Conservation (phyloP, 2,888 invertebrate species). For the Mycalesis mineus region DNA sequence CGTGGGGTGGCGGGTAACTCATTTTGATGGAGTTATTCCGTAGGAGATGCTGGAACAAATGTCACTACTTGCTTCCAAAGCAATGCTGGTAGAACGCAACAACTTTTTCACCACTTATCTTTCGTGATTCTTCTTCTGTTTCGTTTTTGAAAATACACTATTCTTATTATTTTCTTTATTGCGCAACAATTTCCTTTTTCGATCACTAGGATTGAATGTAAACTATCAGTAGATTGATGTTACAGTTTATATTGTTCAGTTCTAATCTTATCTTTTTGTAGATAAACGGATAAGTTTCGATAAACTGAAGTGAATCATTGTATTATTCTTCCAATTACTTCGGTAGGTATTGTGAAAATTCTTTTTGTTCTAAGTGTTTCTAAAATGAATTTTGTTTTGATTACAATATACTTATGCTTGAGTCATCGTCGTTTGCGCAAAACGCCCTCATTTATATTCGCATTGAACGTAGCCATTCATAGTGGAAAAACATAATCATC, state of each 20-base stretch:
- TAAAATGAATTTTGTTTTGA: not conserved
- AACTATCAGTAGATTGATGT: not conserved
- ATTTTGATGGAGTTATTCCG: slow-evolving; percentile 33
- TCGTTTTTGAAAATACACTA: not conserved
- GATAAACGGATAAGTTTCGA: slow-evolving; percentile 18
- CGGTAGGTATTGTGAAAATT: slow-evolving; percentile 3
- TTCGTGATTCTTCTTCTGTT: no score
- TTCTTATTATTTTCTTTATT: not conserved
- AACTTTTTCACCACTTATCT: no score
- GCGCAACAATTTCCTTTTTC: not conserved
- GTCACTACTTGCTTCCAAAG: not conserved
- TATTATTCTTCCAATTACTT: slow-evolving; percentile 3
- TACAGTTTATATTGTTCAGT: slow-evolving; percentile 22
- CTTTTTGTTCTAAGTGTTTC: not conserved
- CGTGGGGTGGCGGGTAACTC: slow-evolving; percentile 49
- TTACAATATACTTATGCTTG: not conserved
- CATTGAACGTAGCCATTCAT: no score
- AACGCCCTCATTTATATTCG: no score
- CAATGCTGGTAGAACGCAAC: not conserved
- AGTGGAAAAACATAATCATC: no score
- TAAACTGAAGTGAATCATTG: slow-evolving; percentile 17
- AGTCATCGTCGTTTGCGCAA: not conserved
- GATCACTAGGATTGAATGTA: not conserved
- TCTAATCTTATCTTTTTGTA: slow-evolving; percentile 17
- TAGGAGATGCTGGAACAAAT: not conserved